Conservation (phyloP, 2,797 vertebrate genomes). For the Parambassis ranga region DNA sequence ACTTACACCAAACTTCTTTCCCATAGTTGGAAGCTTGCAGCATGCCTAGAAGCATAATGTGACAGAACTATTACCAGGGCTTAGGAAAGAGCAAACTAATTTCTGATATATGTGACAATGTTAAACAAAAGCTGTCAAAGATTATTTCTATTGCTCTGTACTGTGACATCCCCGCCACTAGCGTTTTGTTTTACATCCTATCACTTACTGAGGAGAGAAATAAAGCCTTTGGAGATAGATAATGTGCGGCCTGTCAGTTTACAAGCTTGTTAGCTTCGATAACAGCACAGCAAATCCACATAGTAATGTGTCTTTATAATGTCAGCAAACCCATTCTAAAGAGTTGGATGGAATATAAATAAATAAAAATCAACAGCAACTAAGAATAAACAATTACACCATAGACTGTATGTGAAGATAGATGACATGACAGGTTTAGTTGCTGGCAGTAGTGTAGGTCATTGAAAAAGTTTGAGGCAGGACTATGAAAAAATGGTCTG, state of each 20-base stretch:
- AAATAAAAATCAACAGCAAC: no score
- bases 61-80: background rate
- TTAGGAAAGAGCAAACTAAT: background rate
- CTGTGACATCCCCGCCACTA: background rate
- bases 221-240: background rate
- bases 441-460: no score
- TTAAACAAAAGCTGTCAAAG: background rate
- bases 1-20: conserved; percentile 35
- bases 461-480: no score
- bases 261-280: background rate
- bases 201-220: background rate
- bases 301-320: no score
- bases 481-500: no score
- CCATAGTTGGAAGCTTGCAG: conserved; percentile 42
- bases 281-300: no score
- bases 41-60: background rate
- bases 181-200: background rate
- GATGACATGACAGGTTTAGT: no score
- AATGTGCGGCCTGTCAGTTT: background rate
- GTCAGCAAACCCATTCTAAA: background rate
- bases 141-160: background rate
- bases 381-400: no score
- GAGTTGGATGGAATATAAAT: background rate
- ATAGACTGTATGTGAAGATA: no score
- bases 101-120: background rate